These are phyloP conservation scores for Microcebus ravelobensis DNA, from an alignment of 2,113 vertebrate genomes.

Conservation along the genomic window DNA sequence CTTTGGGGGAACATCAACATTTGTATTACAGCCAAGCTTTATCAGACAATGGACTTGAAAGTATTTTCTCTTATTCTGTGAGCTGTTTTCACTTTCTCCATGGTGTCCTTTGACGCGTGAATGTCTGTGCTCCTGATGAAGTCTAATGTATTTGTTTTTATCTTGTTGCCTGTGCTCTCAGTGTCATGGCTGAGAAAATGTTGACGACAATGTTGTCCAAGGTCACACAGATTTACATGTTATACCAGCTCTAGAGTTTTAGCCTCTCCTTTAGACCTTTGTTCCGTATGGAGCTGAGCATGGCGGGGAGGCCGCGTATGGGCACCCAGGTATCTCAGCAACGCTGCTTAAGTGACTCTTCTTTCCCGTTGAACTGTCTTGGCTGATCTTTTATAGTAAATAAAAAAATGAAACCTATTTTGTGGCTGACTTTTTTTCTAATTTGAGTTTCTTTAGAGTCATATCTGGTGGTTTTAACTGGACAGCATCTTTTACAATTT, in stretches of 20 bases:
- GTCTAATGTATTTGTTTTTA: not conserved
- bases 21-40: not conserved
- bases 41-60: not conserved
- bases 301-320: fast-evolving
- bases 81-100: not conserved
- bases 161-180: not conserved
- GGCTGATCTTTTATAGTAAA: not conserved
- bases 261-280: not conserved
- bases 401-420: not conserved
- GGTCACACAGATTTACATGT: not conserved
- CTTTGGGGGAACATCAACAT: not conserved
- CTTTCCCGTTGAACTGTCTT: not conserved
- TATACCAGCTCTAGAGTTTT: not conserved
- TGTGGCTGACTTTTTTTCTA: not conserved
- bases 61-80: not conserved
- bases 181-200: not conserved
- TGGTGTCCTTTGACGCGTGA: not conserved
- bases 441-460: not conserved
- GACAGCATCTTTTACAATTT: not conserved
- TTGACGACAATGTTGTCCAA: not conserved
- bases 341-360: not conserved
- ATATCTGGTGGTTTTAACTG: not conserved
- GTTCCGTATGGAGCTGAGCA: not conserved
- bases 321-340: not conserved
- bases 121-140: not conserved